Base-by-base conservation (phyloP, 1,140 invertebrate species). In the Orius insidiosus region DNA sequence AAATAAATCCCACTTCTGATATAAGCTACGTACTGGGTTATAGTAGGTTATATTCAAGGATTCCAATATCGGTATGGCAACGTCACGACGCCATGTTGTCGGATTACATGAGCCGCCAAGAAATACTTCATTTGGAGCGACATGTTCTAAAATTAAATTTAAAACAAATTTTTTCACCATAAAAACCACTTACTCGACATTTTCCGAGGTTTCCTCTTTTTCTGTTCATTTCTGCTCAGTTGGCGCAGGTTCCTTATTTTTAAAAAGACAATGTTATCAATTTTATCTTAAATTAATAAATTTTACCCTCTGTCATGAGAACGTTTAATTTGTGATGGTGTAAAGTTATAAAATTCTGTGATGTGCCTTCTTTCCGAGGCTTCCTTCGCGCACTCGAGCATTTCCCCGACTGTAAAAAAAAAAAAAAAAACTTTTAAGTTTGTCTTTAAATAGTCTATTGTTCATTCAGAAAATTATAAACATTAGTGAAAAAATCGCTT, bases 71-170 rank as follows among this genome's bases (percentile, higher is more conserved):
- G 92, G 92, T 62, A 98, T 95, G 42, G 90, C 92, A 56, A 83
- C 76, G 60, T 96, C 88, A 51, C 76, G 74, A 57, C 93, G 75
- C 93, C 93, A 97, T 9, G 87, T 93, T 30, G 92, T 96, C 15
- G 92, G 92, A 71, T 96, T 96, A 65, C 93, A 97, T 9, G 90
- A 95, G 24, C 93, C 93, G 49, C 93, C 93, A 54, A 97, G 72
- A 67, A 98, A 98, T 57, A 97, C 89, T 72, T 92, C 81, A 69
- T 76, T 81, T 51, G 60, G 62, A 35, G 64, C 60, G 58, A 65
- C 63, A 51, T 61, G 64, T 56, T 67, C 65, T 68, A 54, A 49
- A 50, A 50, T 24, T 24, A 3, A 24, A 24, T 24, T n/a, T 4
- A 24, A 24, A 24, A 24, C 24, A 24, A 15, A 1, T 3, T 40